Evolutionary conservation across 2,797 vertebrate genomes (phyloP).

Genomic region (Synaphobranchus kaupii): DNA sequence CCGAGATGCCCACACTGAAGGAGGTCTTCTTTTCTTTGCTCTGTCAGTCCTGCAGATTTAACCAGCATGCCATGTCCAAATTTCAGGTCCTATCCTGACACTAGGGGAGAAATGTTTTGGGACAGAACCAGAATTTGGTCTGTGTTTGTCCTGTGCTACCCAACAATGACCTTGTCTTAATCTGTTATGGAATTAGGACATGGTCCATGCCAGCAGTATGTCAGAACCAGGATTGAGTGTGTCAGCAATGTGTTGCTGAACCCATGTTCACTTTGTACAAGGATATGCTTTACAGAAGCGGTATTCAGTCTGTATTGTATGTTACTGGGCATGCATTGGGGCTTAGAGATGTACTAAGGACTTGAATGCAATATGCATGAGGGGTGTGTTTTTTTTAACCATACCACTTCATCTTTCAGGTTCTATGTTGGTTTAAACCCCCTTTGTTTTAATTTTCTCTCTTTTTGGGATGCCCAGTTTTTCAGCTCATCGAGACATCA

Average conservation of each 20-base stretch:
- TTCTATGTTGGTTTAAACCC: too few relatives aligned
- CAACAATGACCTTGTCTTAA: background rate
- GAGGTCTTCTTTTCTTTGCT: background rate
- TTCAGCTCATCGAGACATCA: background rate
- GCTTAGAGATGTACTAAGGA: too few relatives aligned
- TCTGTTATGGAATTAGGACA: background rate
- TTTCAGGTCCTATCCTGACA: conserved; percentile 20
- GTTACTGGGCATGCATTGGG: background rate
- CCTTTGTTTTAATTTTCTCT: too few relatives aligned
- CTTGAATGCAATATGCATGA: background rate
- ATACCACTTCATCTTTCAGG: background rate
- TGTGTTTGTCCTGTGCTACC: background rate
- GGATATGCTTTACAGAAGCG: background rate
- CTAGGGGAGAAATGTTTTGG: background rate
- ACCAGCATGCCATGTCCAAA: conserved; percentile 2
- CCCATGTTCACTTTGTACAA: too few relatives aligned
- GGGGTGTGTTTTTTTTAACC: background rate
- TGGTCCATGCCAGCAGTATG: background rate
- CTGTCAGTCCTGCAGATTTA: conserved; percentile 3
- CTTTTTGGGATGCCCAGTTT: background rate
- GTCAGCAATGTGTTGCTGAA: background rate
- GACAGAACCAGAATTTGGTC: conserved; percentile 4
- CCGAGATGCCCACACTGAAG: conserved; percentile 34
- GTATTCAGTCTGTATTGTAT: background rate
- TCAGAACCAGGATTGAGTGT: background rate